phyloP scores from a whole-genome alignment of 2,888 invertebrate genomes.

The Phyllotreta striolata region DNA sequence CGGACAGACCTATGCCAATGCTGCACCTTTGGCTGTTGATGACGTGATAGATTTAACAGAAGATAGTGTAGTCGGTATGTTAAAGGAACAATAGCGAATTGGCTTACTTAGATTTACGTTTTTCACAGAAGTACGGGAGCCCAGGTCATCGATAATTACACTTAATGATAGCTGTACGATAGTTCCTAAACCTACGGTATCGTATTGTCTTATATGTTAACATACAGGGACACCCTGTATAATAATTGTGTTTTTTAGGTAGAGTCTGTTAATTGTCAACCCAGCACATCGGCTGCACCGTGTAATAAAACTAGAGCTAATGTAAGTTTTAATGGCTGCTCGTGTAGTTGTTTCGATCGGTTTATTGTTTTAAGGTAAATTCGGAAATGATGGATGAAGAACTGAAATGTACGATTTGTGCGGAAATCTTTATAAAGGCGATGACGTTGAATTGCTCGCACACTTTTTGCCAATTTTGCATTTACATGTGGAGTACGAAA shows the following conservation, averaged over 20 bases:
- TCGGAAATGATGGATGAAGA: constrained; percentile 67
- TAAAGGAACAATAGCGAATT: not conserved
- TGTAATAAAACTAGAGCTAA: not conserved
- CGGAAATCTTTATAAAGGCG: constrained; percentile 76
- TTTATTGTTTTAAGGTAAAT: constrained; percentile 37
- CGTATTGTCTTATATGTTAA: too few relatives aligned
- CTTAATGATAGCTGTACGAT: too few relatives aligned
- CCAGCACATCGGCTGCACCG: too few relatives aligned
- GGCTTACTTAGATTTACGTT: not conserved
- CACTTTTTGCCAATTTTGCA: constrained; percentile 77
- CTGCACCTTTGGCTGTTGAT: too few relatives aligned
- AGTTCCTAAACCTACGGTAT: too few relatives aligned
- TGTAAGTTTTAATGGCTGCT: not conserved
- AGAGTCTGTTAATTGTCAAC: too few relatives aligned
- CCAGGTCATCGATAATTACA: too few relatives aligned
- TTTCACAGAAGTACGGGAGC: not conserved
- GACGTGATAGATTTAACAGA: constrained; percentile 10
- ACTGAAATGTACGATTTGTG: constrained; percentile 78
- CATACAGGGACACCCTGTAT: too few relatives aligned
- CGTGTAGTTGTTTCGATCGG: not conserved
- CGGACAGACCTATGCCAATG: too few relatives aligned
- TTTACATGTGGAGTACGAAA: constrained; percentile 73
- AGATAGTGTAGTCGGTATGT: constrained; percentile 6
- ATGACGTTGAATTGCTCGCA: constrained; percentile 77
- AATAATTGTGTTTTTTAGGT: too few relatives aligned